These are phyloP conservation scores for Malacoctenus gilli DNA, from an alignment of 2,797 vertebrate genomes.

Conservation along the genomic window DNA sequence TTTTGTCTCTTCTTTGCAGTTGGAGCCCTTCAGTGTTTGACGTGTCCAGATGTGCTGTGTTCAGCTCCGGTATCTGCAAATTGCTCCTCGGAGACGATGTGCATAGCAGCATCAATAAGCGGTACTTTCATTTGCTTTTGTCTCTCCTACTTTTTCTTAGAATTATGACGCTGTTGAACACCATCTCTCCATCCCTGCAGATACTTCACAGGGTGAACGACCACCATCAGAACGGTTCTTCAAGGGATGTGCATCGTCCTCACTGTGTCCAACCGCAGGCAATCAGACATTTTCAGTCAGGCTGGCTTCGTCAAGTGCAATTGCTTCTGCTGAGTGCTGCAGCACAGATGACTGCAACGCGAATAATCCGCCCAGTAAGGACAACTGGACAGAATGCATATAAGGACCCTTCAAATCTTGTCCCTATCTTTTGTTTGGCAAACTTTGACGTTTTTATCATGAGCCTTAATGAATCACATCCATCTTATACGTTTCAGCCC, in stretches of 20 bases:
- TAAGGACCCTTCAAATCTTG: background rate
- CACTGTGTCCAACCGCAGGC: constrained; percentile 2
- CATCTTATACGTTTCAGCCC: too few species aligned
- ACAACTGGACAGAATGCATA: background rate
- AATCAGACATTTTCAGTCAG: constrained; percentile 1
- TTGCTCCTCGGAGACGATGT: too few species aligned
- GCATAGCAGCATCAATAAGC: too few species aligned
- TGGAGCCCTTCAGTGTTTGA: too few species aligned
- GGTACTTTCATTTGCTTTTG: too few species aligned
- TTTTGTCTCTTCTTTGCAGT: too few species aligned
- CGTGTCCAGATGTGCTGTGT: too few species aligned
- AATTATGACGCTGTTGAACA: background rate
- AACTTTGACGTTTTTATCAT: too few species aligned
- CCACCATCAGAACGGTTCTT: accelerated
- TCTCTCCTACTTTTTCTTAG: too few species aligned
- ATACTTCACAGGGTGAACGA: background rate
- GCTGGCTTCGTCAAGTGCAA: background rate
- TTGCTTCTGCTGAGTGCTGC: constrained; percentile 21
- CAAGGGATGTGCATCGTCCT: constrained; percentile 18
- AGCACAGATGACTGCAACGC: constrained; percentile 37
- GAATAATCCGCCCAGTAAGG: background rate
- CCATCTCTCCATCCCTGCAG: constrained; percentile 12
- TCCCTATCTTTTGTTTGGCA: too few species aligned
- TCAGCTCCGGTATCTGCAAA: too few species aligned
- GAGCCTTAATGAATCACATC: too few species aligned